Conservation (phyloP, 2,888 invertebrate genomes). For the Lapara coniferarum region DNA sequence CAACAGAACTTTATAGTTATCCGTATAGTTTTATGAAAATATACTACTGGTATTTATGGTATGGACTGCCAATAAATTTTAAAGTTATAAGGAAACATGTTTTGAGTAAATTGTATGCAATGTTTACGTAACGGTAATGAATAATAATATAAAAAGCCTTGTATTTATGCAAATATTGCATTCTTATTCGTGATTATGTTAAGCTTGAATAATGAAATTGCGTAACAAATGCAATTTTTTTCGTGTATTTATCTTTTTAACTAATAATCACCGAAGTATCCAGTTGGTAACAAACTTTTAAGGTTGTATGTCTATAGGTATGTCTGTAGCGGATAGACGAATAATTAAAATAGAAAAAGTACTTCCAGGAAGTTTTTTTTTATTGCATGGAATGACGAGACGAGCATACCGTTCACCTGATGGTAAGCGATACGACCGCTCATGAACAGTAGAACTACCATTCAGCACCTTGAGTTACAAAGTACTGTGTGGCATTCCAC, state of each 20-base stretch:
- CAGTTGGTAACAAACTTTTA: too few species aligned
- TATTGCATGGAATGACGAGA: too few species aligned
- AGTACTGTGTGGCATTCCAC: too few species aligned
- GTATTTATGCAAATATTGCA: not conserved
- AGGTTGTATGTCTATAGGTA: too few species aligned
- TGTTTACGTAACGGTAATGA: slow-evolving; percentile 6
- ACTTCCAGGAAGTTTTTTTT: not conserved
- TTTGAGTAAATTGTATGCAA: slow-evolving; percentile 8
- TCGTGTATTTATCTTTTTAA: not conserved
- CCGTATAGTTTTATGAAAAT: slow-evolving; percentile 10
- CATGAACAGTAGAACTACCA: too few species aligned
- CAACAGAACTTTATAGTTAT: slow-evolving; percentile 15
- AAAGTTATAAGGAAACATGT: slow-evolving; percentile 18
- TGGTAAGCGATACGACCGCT: too few species aligned
- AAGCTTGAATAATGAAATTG: not conserved
- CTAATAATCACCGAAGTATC: not conserved
- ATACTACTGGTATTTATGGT: slow-evolving; percentile 10
- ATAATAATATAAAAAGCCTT: slow-evolving; percentile 1
- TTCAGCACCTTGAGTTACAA: too few species aligned
- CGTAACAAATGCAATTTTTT: not conserved
- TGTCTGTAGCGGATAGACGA: too few species aligned
- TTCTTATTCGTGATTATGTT: not conserved
- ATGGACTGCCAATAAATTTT: slow-evolving; percentile 7
- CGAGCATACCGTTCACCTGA: too few species aligned
- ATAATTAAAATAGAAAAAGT: not conserved